phyloP scores from a whole-genome alignment of 2,113 vertebrate genomes.

The Corythornis cristatus region DNA sequence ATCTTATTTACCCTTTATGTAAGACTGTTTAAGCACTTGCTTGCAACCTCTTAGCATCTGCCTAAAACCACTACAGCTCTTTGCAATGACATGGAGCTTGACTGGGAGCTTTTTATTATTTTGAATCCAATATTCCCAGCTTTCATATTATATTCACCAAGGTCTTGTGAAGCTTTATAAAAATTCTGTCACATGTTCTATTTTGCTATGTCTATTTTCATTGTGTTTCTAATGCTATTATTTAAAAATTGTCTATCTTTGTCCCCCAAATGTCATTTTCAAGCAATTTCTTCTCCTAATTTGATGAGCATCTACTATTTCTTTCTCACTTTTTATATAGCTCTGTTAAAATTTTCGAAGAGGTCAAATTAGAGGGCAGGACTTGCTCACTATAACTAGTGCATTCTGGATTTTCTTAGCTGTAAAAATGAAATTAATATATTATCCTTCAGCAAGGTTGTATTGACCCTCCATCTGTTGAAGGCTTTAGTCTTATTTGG shows the following conservation, averaged over 20 bases:
- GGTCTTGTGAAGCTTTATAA: conserved; percentile 48
- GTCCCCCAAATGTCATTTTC: not conserved
- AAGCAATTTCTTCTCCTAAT: conserved; percentile 37
- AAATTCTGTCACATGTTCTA: conserved; percentile 27
- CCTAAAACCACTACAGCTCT: conserved; percentile 27
- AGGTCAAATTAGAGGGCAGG: conserved; percentile 46
- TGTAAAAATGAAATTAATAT: conserved; percentile 34
- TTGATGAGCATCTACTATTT: not conserved
- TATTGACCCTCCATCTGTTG: conserved; percentile 40
- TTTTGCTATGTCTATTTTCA: conserved; percentile 42
- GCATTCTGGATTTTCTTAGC: not conserved
- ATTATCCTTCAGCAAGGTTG: conserved; percentile 24
- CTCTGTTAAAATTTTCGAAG: conserved; percentile 12
- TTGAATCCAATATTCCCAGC: conserved; percentile 48
- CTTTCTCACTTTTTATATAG: not conserved
- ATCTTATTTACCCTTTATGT: conserved; percentile 11
- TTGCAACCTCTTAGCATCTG: conserved; percentile 37
- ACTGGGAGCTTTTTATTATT: conserved; percentile 42
- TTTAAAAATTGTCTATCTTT: conserved; percentile 22
- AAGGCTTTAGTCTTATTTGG: conserved; percentile 16
- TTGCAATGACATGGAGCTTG: conserved; percentile 29
- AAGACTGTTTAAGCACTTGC: conserved; percentile 36
- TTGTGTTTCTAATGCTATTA: conserved; percentile 38
- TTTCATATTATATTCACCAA: conserved; percentile 33
- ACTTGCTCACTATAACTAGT: not conserved